Evolutionary conservation across 1,140 invertebrate genomes (phyloP).

Genomic region (Drosophila azteca): DNA sequence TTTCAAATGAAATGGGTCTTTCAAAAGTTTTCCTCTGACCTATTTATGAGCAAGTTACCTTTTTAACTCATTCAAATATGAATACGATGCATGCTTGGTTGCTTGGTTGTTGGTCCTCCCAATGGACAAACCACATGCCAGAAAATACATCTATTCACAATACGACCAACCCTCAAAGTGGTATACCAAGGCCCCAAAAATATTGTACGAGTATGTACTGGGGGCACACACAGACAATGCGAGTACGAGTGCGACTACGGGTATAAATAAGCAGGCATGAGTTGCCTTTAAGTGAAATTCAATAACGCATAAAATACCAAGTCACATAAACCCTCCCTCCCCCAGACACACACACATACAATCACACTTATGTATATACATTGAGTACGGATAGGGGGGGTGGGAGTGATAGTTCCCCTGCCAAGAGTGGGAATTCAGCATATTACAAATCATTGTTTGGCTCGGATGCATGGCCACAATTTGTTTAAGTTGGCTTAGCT

Average conservation of each 20-base stretch:
- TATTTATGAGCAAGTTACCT: too few species aligned
- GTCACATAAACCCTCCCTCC: constrained; percentile 39
- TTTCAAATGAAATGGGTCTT: constrained; percentile 5
- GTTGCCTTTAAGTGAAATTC: constrained; percentile 78
- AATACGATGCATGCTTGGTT: constrained; percentile 6
- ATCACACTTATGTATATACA: not conserved
- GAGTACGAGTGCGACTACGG: not conserved
- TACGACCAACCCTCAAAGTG: constrained; percentile 8
- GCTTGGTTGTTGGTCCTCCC: constrained; percentile 1
- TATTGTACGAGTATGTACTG: not conserved
- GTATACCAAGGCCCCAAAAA: constrained; percentile 25
- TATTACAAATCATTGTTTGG: constrained; percentile 55
- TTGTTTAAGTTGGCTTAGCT: constrained; percentile 3
- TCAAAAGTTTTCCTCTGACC: too few species aligned
- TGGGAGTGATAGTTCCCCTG: constrained; percentile 15
- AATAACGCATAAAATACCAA: constrained; percentile 78
- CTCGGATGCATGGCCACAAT: constrained; percentile 16
- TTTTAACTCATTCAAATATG: constrained; percentile 11
- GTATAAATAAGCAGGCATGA: constrained; percentile 47
- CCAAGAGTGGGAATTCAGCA: constrained; percentile 41
- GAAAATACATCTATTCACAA: constrained; percentile 14
- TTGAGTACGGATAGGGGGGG: not conserved
- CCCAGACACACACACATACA: not conserved
- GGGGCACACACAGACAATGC: constrained; percentile 8
- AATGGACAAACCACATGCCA: constrained; percentile 19